Evolutionary conservation across 2,888 invertebrate genomes (phyloP).

Genomic region (Eledona agricola): DNA sequence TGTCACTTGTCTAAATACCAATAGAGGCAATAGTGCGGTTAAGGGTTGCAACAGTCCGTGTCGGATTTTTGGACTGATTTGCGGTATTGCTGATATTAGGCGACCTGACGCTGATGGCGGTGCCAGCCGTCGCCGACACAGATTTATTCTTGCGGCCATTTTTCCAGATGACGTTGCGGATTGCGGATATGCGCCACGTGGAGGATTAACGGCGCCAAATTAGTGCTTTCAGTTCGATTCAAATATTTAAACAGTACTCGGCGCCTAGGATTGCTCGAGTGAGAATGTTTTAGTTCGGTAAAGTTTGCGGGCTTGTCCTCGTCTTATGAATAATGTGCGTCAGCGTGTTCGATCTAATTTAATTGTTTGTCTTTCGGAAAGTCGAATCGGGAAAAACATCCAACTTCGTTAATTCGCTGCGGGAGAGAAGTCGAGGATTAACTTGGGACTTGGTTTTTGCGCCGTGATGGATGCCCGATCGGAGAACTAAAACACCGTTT

Average conservation of each 20-base stretch:
- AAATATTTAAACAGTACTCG: constrained; percentile 23
- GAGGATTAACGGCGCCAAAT: constrained; percentile 1
- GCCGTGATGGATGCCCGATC: constrained; percentile 6
- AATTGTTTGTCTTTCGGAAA: constrained; percentile 19
- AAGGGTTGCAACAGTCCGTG: too few relatives aligned
- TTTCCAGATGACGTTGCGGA: constrained; percentile 18
- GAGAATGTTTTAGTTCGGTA: constrained; percentile 12
- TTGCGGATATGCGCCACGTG: constrained; percentile 9
- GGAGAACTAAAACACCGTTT: neutral
- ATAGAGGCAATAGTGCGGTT: too few relatives aligned
- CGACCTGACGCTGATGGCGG: constrained; percentile 12
- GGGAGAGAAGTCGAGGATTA: neutral
- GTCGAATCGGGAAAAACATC: constrained; percentile 11
- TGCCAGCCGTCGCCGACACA: constrained; percentile 21
- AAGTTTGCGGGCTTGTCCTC: constrained; percentile 11
- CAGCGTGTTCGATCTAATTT: constrained; percentile 25
- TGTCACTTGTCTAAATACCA: constrained; percentile 5
- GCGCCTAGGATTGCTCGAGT: constrained; percentile 11
- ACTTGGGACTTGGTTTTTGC: constrained; percentile 14
- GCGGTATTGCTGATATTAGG: constrained; percentile 13
- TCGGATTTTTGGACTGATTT: neutral
- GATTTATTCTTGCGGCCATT: constrained; percentile 18
- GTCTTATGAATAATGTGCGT: constrained; percentile 20
- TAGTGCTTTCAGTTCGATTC: constrained; percentile 8
- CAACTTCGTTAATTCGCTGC: constrained; percentile 3